Conservation (phyloP, 2,113 vertebrate genomes). For the Taurulus bubalis region DNA sequence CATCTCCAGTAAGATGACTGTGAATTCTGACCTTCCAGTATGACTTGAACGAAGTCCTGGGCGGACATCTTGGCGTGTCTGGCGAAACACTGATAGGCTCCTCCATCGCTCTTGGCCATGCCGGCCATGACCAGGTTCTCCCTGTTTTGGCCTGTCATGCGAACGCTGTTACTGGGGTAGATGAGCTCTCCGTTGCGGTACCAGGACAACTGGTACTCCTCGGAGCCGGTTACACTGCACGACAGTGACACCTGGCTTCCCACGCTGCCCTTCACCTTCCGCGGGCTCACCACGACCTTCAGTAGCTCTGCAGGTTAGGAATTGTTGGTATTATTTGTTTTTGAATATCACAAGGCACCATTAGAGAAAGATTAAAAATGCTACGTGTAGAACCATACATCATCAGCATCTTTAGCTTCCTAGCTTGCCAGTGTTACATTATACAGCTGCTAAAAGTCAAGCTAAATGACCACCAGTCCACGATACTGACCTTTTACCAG, state of each 20-base stretch:
- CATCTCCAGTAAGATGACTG: not conserved
- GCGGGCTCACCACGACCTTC: slow-evolving; percentile 92
- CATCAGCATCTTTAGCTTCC: not conserved
- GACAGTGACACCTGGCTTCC: slow-evolving; percentile 97
- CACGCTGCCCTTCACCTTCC: slow-evolving; percentile 96
- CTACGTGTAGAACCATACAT: not conserved
- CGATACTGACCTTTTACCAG: slow-evolving; percentile 93
- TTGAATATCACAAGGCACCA: not conserved
- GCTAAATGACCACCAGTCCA: not conserved
- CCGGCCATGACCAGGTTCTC: slow-evolving; percentile 97
- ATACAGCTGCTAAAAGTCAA: not conserved
- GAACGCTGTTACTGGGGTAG: slow-evolving; percentile 91
- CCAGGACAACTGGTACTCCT: slow-evolving; percentile 96
- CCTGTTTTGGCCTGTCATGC: slow-evolving; percentile 91
- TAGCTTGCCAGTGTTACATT: not conserved
- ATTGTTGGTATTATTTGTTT: not conserved
- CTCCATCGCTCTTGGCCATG: slow-evolving; percentile 97
- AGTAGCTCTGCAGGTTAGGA: slow-evolving; percentile 86
- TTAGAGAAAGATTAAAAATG: not conserved
- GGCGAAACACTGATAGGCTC: slow-evolving; percentile 98
- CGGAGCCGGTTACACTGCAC: slow-evolving; percentile 92
- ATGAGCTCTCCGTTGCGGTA: slow-evolving; percentile 96
- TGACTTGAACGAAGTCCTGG: slow-evolving; percentile 96
- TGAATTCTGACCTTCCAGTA: slow-evolving; percentile 88
- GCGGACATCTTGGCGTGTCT: slow-evolving; percentile 95